Base-by-base conservation (phyloP, 2,888 invertebrate genomes). In the Agriopis aurantiaria region DNA sequence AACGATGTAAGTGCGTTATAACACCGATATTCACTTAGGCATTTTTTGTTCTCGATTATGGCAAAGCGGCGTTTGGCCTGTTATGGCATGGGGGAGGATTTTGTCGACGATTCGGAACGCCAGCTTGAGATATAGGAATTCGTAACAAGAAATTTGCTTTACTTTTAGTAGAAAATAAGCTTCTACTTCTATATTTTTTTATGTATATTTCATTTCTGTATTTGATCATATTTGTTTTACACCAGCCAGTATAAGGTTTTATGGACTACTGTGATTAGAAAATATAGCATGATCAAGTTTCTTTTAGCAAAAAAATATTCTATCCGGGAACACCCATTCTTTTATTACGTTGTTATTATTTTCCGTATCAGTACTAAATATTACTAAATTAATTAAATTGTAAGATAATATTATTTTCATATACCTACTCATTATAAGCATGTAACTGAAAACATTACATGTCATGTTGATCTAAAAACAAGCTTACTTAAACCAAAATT, bases 11-110 rank as follows among this genome's bases (percentile, higher is more conserved):
- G 82, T 82, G 83, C 82, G 83, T 80, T 80, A 84, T 84, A 86
- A 91, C 91, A 90, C 81, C 85, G 85, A 87, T 89, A 90, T 91
- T 91, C 91, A 89, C 89, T 92, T 90, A 88, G 84, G 82, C 78
- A 86, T 83, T 84, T 86, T 88, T 83, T 83, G 81, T 83, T 78
- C 78, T 75, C 77, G 82, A 80, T 82, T 78, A 75, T 73, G 75
- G 74, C 63, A 58, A 63, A 72, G 53, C 69, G 72, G 52, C 65
- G 61, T 72, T 73, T 58, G 60, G 65, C 69, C 59, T 62, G 62
- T 65, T 63, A 69, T 67, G 59, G 62, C 48, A 66, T 62, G 57
- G 60, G 67, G 65, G 72, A 65, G 48, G 69, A 70, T 74, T 69
- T 73, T 64, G 67, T 63, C 68, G 64, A 65, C 67, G 62, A 62